Percentiles rank a stretch among this genome's conserved stretches.
phyloP scores from a whole-genome alignment of 2,888 invertebrate species.

The Entomobrya multifasciata region DNA sequence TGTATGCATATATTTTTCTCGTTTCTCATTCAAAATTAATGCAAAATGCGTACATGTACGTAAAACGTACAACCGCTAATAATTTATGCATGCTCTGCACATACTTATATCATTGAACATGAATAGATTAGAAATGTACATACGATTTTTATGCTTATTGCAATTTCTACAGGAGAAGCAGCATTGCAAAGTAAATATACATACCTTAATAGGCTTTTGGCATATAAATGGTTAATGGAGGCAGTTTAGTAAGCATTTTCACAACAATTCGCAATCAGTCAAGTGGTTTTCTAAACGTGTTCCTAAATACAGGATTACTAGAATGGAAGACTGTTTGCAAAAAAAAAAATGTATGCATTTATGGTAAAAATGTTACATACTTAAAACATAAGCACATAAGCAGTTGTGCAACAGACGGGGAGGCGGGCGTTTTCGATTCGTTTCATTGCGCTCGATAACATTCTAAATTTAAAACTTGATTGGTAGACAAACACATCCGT shows the following conservation, averaged over 20 bases:
- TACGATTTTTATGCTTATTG: too few species aligned
- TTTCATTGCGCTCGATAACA: neutral
- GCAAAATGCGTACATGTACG: neutral
- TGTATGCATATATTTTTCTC: too few species aligned
- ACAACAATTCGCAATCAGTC: neutral
- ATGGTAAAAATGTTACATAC: too few species aligned
- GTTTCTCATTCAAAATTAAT: too few species aligned
- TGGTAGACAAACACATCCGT: neutral
- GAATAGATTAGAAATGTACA: too few species aligned
- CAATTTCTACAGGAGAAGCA: too few species aligned
- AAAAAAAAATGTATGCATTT: too few species aligned
- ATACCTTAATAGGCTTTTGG: too few species aligned
- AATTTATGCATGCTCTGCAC: neutral
- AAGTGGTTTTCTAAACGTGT: slow-evolving; percentile 37
- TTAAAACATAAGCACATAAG: neutral
- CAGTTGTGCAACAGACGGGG: neutral
- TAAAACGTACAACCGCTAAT: neutral
- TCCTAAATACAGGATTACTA: slow-evolving; percentile 39
- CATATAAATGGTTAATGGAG: neutral
- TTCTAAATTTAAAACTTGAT: slow-evolving; percentile 1
- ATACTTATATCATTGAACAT: neutral
- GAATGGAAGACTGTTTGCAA: too few species aligned
- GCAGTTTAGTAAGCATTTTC: too few species aligned
- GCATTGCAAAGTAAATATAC: too few species aligned
- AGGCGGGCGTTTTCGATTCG: neutral